Percentiles rank a stretch among this genome's conserved stretches.
Conservation (phyloP, 2,797 vertebrate species). For the Poeciliopsis gracilis region DNA sequence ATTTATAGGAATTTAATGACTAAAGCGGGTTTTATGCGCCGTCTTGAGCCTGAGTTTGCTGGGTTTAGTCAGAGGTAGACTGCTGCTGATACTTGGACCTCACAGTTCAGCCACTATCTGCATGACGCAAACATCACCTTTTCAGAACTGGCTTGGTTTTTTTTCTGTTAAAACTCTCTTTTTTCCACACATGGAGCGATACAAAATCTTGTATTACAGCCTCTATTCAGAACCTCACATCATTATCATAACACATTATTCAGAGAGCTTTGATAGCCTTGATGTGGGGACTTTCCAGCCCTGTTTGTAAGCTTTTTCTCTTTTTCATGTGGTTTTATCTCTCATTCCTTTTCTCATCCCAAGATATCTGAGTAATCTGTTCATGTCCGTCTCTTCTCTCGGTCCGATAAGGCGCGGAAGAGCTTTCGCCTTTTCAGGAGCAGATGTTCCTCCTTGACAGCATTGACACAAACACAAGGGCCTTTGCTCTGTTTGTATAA, state of each 20-base stretch:
- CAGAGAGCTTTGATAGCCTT: conserved; percentile 18
- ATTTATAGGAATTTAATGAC: not conserved
- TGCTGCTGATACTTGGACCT: conserved; percentile 2
- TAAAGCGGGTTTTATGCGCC: not conserved
- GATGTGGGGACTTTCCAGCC: conserved; percentile 15
- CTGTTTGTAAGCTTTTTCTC: conserved; percentile 33
- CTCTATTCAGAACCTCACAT: conserved; percentile 3
- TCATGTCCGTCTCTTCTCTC: conserved; percentile 65
- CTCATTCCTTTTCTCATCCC: conserved; percentile 10
- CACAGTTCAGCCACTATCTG: not conserved
- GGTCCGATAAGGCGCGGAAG: conserved; percentile 57
- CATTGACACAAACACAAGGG: conserved; percentile 58
- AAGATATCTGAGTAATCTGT: conserved; percentile 60
- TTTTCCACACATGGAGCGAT: not conserved
- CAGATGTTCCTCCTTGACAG: conserved; percentile 62
- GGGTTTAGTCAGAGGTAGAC: conserved; percentile 1
- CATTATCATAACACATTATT: conserved; percentile 20
- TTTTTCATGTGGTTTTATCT: conserved; percentile 29
- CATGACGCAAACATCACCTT: not conserved
- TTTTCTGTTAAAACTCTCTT: not conserved
- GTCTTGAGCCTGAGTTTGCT: not conserved
- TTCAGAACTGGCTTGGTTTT: not conserved
- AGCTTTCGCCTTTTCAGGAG: conserved; percentile 57
- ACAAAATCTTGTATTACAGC: conserved; percentile 3
- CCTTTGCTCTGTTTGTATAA: conserved; percentile 47